Conservation (phyloP, 2,113 vertebrate genomes). For the Passer domesticus region DNA sequence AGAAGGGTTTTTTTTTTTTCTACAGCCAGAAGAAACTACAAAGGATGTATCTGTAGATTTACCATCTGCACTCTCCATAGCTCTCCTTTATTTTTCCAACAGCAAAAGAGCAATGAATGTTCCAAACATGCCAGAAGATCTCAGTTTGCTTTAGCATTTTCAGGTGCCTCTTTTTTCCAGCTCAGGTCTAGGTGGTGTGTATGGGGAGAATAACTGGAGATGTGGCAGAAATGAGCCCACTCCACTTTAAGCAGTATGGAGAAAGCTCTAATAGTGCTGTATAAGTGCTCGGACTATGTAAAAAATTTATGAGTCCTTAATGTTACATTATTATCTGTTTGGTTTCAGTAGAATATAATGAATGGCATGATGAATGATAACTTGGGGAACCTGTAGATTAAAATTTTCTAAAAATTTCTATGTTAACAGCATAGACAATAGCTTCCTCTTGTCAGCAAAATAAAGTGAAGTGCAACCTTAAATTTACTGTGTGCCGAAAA, state of each 20-base stretch:
- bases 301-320: neutral
- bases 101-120: neutral
- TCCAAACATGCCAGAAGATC: neutral
- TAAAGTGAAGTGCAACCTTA: neutral
- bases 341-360: neutral
- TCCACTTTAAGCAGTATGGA: fast-evolving
- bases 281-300: fast-evolving
- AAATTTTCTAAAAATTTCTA: neutral
- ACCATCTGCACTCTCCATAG: too few relatives aligned
- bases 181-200: neutral
- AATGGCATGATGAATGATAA: neutral
- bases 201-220: neutral
- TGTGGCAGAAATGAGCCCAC: neutral
- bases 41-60: neutral
- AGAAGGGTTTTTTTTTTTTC: neutral
- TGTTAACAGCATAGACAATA: neutral
- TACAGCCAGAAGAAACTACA: neutral
- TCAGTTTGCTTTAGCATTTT: neutral
- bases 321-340: neutral
- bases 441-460: neutral
- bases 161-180: neutral
- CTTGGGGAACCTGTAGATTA: neutral
- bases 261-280: neutral
- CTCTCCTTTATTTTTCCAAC: neutral
- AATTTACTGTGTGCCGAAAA: neutral